phyloP scores from a whole-genome alignment of 2,113 vertebrate species.

The Hyperopisus bebe region DNA sequence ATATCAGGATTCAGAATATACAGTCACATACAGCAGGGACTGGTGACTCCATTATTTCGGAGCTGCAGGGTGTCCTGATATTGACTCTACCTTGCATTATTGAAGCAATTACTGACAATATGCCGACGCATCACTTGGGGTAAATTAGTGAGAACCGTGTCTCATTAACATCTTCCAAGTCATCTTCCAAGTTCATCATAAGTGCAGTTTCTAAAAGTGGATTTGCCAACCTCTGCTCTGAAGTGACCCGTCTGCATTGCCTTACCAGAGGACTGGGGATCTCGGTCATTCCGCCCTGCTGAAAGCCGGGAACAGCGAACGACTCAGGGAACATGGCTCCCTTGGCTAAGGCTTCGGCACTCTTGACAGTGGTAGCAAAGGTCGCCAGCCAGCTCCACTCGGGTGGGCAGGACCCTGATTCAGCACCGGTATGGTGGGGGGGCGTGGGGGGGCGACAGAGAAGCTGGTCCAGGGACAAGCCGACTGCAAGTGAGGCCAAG shows the following conservation, averaged over 20 bases:
- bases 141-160: neutral
- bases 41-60: neutral
- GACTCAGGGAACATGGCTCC: constrained; percentile 62
- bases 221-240: neutral
- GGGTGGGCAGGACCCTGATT: constrained; percentile 39
- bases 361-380: constrained; percentile 62
- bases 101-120: neutral
- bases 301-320: constrained; percentile 54
- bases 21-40: neutral
- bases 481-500: constrained; percentile 59
- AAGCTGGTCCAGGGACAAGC: constrained; percentile 61
- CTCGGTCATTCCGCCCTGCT: constrained; percentile 38
- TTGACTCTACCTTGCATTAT: constrained; percentile 8
- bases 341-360: constrained; percentile 65
- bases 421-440: constrained; percentile 51
- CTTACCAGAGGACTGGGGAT: constrained; percentile 54
- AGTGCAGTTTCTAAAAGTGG: neutral
- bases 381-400: constrained; percentile 67
- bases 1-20: neutral
- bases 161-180: neutral
- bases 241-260: neutral
- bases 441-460: constrained; percentile 53
- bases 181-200: neutral
- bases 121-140: neutral
- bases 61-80: neutral